phyloP scores from a whole-genome alignment of 2,113 vertebrate genomes.

The Mormyrus lacerda region DNA sequence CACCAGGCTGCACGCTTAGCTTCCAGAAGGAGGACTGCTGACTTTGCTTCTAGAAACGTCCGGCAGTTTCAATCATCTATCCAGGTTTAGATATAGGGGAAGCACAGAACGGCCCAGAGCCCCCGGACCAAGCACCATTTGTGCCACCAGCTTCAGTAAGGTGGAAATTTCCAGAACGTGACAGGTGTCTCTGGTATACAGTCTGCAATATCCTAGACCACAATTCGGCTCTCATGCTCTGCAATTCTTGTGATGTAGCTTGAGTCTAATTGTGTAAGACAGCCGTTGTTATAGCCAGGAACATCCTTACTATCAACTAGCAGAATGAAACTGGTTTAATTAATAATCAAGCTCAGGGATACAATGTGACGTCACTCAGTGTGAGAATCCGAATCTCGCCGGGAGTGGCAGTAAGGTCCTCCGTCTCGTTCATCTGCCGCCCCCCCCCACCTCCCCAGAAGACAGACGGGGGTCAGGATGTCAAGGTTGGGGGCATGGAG shows the following conservation, averaged over 20 bases:
- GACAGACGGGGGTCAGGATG: neutral
- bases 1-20: neutral
- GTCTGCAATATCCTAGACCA: neutral
- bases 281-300: constrained; percentile 17
- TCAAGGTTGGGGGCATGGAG: neutral
- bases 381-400: neutral
- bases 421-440: neutral
- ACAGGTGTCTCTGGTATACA: neutral
- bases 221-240: neutral
- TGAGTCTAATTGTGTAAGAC: constrained; percentile 26
- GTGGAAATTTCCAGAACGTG: neutral
- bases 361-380: constrained; percentile 13
- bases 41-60: neutral
- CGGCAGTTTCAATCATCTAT: neutral
- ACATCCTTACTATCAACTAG: constrained; percentile 19
- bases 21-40: neutral
- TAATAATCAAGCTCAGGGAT: constrained; percentile 21
- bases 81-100: neutral
- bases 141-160: neutral
- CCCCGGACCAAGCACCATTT: neutral
- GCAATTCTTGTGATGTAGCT: constrained; percentile 23
- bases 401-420: neutral
- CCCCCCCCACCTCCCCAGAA: neutral
- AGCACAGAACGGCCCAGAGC: neutral
- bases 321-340: constrained; percentile 23